Evolutionary conservation across 1,140 invertebrate species (phyloP).

Genomic region (Brachystomella parvula): DNA sequence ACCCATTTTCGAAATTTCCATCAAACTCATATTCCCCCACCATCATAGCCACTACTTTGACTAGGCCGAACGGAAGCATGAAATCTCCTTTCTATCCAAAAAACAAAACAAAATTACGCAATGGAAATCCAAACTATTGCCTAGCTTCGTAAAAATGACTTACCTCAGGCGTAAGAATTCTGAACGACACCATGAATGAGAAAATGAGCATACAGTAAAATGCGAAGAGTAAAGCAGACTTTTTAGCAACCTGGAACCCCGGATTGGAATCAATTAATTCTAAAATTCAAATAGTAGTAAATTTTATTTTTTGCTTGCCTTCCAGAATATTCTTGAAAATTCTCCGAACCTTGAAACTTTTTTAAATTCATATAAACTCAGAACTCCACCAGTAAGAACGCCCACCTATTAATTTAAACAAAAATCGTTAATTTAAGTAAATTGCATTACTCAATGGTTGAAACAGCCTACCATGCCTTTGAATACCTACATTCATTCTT

Average conservation of each 20-base stretch:
- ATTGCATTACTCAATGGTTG: too few species aligned
- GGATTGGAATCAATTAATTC: not conserved
- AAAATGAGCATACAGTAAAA: slow-evolving; percentile 4
- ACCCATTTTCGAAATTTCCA: not conserved
- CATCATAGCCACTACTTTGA: slow-evolving; percentile 1
- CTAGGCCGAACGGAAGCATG: not conserved
- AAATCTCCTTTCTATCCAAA: slow-evolving; percentile 4
- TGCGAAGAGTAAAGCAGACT: not conserved
- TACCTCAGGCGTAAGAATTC: slow-evolving; percentile 1
- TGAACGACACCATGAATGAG: not conserved
- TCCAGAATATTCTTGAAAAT: slow-evolving; percentile 1
- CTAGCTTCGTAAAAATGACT: too few species aligned
- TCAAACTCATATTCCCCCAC: slow-evolving; percentile 4
- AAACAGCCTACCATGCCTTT: too few species aligned
- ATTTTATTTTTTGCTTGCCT: too few species aligned
- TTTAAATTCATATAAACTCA: slow-evolving; percentile 3
- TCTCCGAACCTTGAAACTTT: slow-evolving; percentile 1
- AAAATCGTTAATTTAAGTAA: too few species aligned
- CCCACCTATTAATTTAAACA: too few species aligned
- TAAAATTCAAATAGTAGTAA: too few species aligned
- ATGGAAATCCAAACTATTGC: not conserved
- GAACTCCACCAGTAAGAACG: not conserved
- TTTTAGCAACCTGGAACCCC: not conserved
- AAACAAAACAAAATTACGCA: not conserved
- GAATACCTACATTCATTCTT: too few species aligned